Percentiles rank a stretch among this genome's conserved stretches.
These are phyloP conservation scores for Augochlorella aurata DNA, from an alignment of 2,888 invertebrate species.

Conservation along the genomic window DNA sequence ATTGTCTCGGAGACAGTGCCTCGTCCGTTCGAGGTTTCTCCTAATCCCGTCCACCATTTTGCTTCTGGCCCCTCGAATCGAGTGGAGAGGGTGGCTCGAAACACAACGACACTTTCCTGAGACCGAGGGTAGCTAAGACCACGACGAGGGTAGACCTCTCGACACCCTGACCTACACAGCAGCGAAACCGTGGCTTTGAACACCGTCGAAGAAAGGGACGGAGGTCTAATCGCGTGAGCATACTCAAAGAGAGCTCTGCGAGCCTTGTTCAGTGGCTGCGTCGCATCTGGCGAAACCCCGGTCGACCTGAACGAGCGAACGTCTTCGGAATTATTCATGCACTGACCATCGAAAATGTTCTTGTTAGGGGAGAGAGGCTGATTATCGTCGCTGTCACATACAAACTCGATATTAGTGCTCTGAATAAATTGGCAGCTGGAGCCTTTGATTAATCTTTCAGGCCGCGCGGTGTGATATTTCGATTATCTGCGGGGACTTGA, in stretches of 20 bases:
- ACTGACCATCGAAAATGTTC: neutral
- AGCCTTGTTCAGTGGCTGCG: neutral
- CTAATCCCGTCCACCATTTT: conserved; percentile 35
- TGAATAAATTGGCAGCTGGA: neutral
- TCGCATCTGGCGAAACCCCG: neutral
- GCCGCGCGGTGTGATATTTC: no score
- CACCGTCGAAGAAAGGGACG: conserved; percentile 13
- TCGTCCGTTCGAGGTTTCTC: neutral
- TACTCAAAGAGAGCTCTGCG: neutral
- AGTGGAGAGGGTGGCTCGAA: conserved; percentile 25
- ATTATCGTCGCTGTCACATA: neutral
- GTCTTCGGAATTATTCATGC: neutral
- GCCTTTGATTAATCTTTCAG: neutral
- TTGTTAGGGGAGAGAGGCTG: neutral
- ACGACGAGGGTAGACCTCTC: conserved; percentile 78
- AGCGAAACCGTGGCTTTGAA: conserved; percentile 41
- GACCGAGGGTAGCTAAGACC: conserved; percentile 28
- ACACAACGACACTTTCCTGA: conserved; percentile 29
- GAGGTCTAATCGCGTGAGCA: conserved; percentile 29
- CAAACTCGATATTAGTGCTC: neutral
- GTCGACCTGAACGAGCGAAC: neutral
- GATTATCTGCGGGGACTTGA: no score
- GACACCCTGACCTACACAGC: conserved; percentile 70
- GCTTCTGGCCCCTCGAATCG: conserved; percentile 27
- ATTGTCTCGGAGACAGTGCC: neutral